Conservation (phyloP, 2,113 vertebrate genomes). For the Stercorarius parasiticus region DNA sequence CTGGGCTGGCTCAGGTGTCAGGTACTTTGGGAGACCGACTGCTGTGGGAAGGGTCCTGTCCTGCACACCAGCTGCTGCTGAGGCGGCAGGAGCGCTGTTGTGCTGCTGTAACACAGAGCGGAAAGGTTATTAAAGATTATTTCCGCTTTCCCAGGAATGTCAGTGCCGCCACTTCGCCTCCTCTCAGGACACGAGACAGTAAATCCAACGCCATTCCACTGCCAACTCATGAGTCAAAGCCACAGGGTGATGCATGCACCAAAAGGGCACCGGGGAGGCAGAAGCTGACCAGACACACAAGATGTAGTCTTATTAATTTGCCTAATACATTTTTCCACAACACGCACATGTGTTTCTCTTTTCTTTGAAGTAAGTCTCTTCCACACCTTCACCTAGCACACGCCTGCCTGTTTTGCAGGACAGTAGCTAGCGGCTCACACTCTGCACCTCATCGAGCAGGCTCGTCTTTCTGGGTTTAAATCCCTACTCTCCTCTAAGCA, state of each 20-base stretch:
- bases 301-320: not conserved
- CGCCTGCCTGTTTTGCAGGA: not conserved
- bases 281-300: not conserved
- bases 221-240: not conserved
- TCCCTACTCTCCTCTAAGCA: not conserved
- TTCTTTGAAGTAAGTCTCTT: not conserved
- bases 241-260: not conserved
- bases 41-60: not conserved
- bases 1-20: not conserved
- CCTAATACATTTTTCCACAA: not conserved
- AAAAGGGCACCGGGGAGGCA: not conserved
- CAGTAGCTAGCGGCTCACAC: not conserved
- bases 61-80: not conserved
- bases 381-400: not conserved
- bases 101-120: not conserved
- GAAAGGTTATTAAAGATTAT: not conserved
- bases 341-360: not conserved
- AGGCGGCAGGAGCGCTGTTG: not conserved
- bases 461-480: not conserved
- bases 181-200: not conserved
- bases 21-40: fast-evolving
- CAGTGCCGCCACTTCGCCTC: not conserved
- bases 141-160: not conserved
- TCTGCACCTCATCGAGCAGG: not conserved
- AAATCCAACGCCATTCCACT: not conserved